Evolutionary conservation across 2,888 invertebrate genomes (phyloP).

Genomic region (Ellobium chinense): DNA sequence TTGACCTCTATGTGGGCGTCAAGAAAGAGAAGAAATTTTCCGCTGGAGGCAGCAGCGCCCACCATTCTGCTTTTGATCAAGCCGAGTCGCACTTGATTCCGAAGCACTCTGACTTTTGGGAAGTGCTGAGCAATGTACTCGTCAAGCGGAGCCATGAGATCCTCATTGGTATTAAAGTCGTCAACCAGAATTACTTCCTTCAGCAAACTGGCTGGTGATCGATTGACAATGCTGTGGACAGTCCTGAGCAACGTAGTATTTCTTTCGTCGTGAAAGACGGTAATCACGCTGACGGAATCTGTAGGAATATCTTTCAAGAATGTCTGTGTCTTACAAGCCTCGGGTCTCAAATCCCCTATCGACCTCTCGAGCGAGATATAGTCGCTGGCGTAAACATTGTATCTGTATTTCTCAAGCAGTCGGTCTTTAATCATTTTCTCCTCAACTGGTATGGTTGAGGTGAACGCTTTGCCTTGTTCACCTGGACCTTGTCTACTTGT

Average conservation of each 20-base stretch:
- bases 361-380: neutral
- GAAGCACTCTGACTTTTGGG: constrained; percentile 23
- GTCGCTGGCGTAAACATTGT: neutral
- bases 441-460: neutral
- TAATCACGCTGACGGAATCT: constrained; percentile 22
- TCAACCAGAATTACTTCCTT: constrained; percentile 45
- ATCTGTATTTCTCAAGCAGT: neutral
- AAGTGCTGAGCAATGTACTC: constrained; percentile 24
- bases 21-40: constrained; percentile 40
- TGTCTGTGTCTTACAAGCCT: neutral
- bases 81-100: constrained; percentile 24
- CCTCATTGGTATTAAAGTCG: constrained; percentile 32
- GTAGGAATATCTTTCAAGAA: neutral
- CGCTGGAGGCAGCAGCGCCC: constrained; percentile 32
- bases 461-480: neutral
- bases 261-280: constrained; percentile 34
- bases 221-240: constrained; percentile 36
- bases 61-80: constrained; percentile 32
- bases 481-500: neutral
- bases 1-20: constrained; percentile 46
- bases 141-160: constrained; percentile 30
- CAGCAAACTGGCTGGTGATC: constrained; percentile 29
- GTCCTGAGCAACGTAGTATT: constrained; percentile 38
- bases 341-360: neutral
- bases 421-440: neutral